phyloP scores from a whole-genome alignment of 2,113 vertebrate species.

The Myanophis thanlyinensis region DNA sequence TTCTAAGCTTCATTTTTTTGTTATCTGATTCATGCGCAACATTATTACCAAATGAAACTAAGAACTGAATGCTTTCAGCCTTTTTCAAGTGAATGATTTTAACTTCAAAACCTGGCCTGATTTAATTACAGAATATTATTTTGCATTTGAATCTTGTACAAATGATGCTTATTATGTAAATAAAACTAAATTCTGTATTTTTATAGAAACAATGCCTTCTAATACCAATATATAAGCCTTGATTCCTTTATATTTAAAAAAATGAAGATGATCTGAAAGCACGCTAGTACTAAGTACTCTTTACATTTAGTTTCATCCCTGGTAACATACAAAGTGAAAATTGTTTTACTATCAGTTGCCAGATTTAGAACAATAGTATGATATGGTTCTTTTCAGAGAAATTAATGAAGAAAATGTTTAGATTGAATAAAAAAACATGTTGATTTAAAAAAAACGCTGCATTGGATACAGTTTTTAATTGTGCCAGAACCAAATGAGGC shows the following conservation, averaged over 20 bases:
- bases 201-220: conserved; percentile 67
- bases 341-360: conserved; percentile 58
- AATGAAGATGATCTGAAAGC: conserved; percentile 53
- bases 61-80: not conserved
- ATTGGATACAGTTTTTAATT: conserved; percentile 48
- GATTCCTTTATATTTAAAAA: conserved; percentile 58
- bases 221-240: conserved; percentile 48
- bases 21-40: conserved; percentile 5
- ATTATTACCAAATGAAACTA: conserved; percentile 4
- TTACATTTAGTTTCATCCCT: conserved; percentile 60
- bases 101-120: conserved; percentile 33
- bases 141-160: conserved; percentile 52
- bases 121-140: not conserved
- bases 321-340: conserved; percentile 55
- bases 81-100: conserved; percentile 20
- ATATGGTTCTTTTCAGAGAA: conserved; percentile 58
- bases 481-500: conserved; percentile 55
- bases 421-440: conserved; percentile 53
- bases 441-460: conserved; percentile 24
- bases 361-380: conserved; percentile 51
- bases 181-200: conserved; percentile 73
- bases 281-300: not conserved
- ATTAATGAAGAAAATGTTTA: conserved; percentile 50
- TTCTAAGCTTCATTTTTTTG: conserved; percentile 38
- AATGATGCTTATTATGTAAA: conserved; percentile 58